Evolutionary conservation across 2,888 invertebrate species (phyloP).

Genomic region (Galeruca laticollis): DNA sequence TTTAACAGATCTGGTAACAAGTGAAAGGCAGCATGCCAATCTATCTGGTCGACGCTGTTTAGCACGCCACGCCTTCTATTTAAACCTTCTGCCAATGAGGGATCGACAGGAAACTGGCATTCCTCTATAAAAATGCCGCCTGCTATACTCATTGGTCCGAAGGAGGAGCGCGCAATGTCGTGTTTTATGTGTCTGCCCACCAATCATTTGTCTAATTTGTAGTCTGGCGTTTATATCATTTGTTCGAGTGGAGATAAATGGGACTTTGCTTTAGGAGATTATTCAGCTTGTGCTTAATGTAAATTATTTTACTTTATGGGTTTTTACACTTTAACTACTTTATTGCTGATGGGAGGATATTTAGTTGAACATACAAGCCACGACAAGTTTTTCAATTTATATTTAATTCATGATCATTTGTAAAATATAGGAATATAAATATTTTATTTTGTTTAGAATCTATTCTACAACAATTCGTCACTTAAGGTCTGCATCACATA

Average conservation of each 20-base stretch:
- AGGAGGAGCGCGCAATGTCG: constrained; percentile 51
- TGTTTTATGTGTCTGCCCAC: constrained; percentile 55
- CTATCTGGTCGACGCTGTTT: constrained; percentile 56
- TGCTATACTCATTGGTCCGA: constrained; percentile 51
- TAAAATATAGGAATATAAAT: too few relatives aligned
- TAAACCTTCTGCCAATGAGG: constrained; percentile 49
- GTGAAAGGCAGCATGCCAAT: constrained; percentile 62
- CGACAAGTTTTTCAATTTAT: constrained; percentile 28
- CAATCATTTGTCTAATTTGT: constrained; percentile 63
- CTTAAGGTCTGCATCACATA: too few relatives aligned
- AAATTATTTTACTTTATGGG: constrained; percentile 65
- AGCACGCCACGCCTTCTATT: constrained; percentile 56
- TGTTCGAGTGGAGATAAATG: constrained; percentile 65
- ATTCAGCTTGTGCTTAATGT: constrained; percentile 67
- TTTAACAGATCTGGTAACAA: constrained; percentile 64
- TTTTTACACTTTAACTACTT: constrained; percentile 56
- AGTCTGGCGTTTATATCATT: constrained; percentile 62
- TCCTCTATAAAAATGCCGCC: constrained; percentile 57
- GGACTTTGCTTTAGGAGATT: constrained; percentile 66
- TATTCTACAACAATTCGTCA: too few relatives aligned
- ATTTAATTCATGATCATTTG: too few relatives aligned
- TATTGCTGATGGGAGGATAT: constrained; percentile 46
- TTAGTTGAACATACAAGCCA: constrained; percentile 29
- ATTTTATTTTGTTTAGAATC: too few relatives aligned
- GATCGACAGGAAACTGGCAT: constrained; percentile 47